These are phyloP conservation scores for Pecten maximus DNA, from an alignment of 2,888 invertebrate genomes.

Conservation along the genomic window DNA sequence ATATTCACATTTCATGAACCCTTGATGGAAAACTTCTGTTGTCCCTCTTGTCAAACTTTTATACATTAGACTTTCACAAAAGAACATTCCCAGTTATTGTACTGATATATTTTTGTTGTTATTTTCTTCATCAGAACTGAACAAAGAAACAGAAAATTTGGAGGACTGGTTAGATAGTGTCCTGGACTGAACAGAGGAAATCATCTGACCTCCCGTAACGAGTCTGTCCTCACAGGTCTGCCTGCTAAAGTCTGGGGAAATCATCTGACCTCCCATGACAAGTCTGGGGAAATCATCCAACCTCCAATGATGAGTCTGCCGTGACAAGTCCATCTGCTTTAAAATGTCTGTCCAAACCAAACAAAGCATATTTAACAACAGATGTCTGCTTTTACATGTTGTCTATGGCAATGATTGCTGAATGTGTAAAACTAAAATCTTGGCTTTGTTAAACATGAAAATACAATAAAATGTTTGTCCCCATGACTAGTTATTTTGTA, in stretches of 20 bases:
- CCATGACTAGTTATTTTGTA: not conserved
- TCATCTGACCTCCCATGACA: not conserved
- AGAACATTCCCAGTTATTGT: too few species aligned
- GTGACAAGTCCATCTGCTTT: not conserved
- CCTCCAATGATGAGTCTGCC: not conserved
- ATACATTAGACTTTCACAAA: too few species aligned
- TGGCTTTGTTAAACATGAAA: not conserved
- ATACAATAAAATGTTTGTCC: not conserved
- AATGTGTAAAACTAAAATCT: not conserved
- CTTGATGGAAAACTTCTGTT: too few species aligned
- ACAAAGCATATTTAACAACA: not conserved
- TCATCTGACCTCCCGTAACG: not conserved
- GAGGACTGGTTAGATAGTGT: conserved; percentile 71
- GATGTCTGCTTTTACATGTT: not conserved
- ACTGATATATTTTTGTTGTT: too few species aligned
- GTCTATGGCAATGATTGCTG: not conserved
- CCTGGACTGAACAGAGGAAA: conserved; percentile 56
- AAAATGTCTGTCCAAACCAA: not conserved
- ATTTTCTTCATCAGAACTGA: conserved; percentile 35
- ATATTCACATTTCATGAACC: too few species aligned
- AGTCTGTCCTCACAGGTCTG: not conserved
- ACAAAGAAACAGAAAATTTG: conserved; percentile 52
- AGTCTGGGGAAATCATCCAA: not conserved
- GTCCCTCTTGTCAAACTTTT: not conserved
- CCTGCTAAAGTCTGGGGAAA: too few species aligned